Base-by-base conservation (phyloP, 2,797 vertebrate species). In the Protonibea diacanthus region DNA sequence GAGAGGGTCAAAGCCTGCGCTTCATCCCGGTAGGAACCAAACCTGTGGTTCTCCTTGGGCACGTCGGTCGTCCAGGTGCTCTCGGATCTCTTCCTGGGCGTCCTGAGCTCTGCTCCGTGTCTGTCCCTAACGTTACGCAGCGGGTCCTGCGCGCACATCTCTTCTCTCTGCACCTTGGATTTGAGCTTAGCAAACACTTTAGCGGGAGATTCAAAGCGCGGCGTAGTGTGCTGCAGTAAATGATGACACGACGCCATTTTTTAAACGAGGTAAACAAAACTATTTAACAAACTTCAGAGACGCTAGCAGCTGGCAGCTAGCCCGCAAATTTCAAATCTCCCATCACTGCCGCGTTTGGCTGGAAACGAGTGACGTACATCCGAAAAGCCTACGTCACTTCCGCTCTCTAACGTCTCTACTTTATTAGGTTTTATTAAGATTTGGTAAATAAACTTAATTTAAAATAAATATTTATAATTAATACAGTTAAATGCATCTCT, bases 121-220 rank as follows among this genome's bases (percentile, higher is more conserved):
- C 62, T 67, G 3, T 82, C 58, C 23, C 29, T 12, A 1, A 20
- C 13, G 29, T 4, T n/a, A 18, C 12, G 23, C 66, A 0, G 17
- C 15, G 51, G n/a, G 2, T 73, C 40, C 0, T 18, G 67, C 6
- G 40, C 52, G 58, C 38, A 63, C 65, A 42, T 17, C n/a, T 48
- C 42, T 33, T 92, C 82, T 48, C n/a, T 86, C 53, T 88, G 76
- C 8, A 95, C 87, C 78, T 90, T 95, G 3, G 90, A 91, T 67
- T 96, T 96, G 2, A 96, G 77, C 65, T 86, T 92, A 0, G 95
- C 94, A 72, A 96, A 96, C 1, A 95, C 80, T 70, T 94, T 95
- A 1, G 95, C 95, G 0, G 95, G 95, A 20, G 94, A 94, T 12
- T 93, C 87, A 17, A 65, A 20, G 0, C 4, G 20, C 3, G 53